These are phyloP conservation scores for Lerista edwardsae DNA, from an alignment of 2,797 vertebrate species.

Conservation along the genomic window DNA sequence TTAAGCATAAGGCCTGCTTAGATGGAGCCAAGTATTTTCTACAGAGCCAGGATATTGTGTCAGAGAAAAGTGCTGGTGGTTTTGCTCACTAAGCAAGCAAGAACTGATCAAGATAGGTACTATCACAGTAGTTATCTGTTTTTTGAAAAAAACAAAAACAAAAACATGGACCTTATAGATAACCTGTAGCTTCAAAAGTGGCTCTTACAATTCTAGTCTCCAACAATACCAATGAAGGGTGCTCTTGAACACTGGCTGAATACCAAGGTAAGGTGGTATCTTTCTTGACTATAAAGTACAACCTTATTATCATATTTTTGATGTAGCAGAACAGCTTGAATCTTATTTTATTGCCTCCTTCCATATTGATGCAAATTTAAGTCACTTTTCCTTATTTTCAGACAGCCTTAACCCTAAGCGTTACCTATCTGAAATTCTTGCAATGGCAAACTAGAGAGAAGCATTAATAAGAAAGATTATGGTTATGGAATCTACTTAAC, in stretches of 20 bases:
- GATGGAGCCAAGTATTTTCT: too few species aligned
- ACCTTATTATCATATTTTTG: constrained; percentile 60
- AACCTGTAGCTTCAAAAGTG: not conserved
- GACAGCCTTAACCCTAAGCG: constrained; percentile 41
- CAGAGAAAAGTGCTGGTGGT: not conserved
- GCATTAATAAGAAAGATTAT: constrained; percentile 41
- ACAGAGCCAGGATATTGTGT: not conserved
- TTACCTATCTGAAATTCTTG: not conserved
- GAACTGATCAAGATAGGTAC: not conserved
- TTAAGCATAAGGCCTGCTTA: not conserved
- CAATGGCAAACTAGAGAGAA: constrained; percentile 28
- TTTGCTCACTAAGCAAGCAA: too few species aligned
- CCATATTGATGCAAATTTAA: constrained; percentile 49
- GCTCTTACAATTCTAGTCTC: constrained; percentile 16
- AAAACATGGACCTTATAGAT: not conserved
- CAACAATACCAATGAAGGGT: constrained; percentile 15
- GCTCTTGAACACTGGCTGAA: constrained; percentile 47
- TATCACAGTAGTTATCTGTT: constrained; percentile 5
- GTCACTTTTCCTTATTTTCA: constrained; percentile 45
- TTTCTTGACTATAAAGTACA: constrained; percentile 53
- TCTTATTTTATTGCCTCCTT: constrained; percentile 55
- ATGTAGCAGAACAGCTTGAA: constrained; percentile 38
- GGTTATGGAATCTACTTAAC: constrained; percentile 30
- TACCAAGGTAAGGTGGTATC: constrained; percentile 47
- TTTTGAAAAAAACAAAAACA: too few species aligned